Evolutionary conservation across 2,888 invertebrate species (phyloP).

Genomic region (Allophyes oxyacanthae): DNA sequence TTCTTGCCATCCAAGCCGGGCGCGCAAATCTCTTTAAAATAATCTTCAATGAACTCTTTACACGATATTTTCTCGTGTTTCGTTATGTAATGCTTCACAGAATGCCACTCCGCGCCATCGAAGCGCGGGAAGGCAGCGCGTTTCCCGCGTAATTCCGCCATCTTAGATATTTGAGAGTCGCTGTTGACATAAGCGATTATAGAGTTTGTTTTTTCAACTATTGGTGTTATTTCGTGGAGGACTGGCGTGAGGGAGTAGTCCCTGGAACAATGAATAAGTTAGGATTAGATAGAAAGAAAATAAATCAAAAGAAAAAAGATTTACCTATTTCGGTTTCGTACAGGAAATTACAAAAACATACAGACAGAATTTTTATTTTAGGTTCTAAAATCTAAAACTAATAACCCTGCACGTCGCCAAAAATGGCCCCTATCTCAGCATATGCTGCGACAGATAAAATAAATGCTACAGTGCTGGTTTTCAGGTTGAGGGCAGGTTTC

Average conservation of each 20-base stretch:
- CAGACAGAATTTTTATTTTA: too few relatives aligned
- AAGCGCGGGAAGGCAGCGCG: constrained; percentile 95
- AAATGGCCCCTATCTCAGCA: too few relatives aligned
- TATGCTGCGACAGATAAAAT: too few relatives aligned
- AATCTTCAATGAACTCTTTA: constrained; percentile 80
- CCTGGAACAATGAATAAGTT: constrained; percentile 71
- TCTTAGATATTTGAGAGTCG: constrained; percentile 86
- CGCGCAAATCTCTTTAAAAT: constrained; percentile 92
- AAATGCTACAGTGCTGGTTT: too few relatives aligned
- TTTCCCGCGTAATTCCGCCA: constrained; percentile 92
- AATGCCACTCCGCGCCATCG: constrained; percentile 92
- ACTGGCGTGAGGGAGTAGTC: constrained; percentile 88
- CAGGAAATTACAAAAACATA: too few relatives aligned
- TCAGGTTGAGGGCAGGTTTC: too few relatives aligned
- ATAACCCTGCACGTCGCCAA: too few relatives aligned
- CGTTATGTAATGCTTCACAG: constrained; percentile 84
- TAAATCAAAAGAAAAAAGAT: background rate
- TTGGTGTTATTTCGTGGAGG: constrained; percentile 90
- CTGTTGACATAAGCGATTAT: constrained; percentile 92
- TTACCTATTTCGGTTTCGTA: too few relatives aligned
- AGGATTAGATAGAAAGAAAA: background rate
- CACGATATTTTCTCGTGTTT: constrained; percentile 80
- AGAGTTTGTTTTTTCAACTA: constrained; percentile 89
- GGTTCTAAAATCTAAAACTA: too few relatives aligned
- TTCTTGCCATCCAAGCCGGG: constrained; percentile 78